These are phyloP conservation scores for Coptotermes formosanus DNA, from an alignment of 1,140 invertebrate species.

Conservation along the genomic window DNA sequence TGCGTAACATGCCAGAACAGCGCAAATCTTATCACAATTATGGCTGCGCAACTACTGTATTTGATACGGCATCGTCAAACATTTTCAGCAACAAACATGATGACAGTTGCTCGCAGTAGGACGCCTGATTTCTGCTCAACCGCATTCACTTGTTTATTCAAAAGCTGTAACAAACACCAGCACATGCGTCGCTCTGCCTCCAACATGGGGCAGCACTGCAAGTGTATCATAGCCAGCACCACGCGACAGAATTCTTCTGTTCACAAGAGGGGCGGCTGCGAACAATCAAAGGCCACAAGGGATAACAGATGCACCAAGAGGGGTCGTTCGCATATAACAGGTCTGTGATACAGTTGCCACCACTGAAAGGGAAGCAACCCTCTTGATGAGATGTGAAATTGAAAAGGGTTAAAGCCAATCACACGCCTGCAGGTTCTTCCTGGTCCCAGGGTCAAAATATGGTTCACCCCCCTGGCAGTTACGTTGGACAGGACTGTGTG, in stretches of 20 bases:
- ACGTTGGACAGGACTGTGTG: too few species aligned
- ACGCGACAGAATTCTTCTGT: not conserved
- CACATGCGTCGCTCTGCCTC: not conserved
- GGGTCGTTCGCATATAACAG: not conserved
- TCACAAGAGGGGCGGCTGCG: not conserved
- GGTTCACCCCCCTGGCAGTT: too few species aligned
- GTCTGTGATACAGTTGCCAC: slow-evolving; percentile 10
- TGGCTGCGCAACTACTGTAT: too few species aligned
- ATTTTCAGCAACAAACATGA: too few species aligned
- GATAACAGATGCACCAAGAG: slow-evolving; percentile 6
- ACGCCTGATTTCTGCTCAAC: too few species aligned
- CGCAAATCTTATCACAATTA: too few species aligned
- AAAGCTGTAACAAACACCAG: not conserved
- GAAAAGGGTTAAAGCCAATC: slow-evolving; percentile 9
- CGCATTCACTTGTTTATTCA: not conserved
- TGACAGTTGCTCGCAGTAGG: too few species aligned
- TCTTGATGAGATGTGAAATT: slow-evolving; percentile 7
- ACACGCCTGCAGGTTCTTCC: not conserved
- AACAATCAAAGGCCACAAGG: slow-evolving; percentile 8
- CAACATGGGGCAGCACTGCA: not conserved
- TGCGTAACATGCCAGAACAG: too few species aligned
- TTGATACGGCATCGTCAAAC: too few species aligned
- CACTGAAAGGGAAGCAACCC: not conserved
- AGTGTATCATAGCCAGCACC: not conserved
- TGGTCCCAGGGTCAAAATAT: too few species aligned